Conservation (phyloP, 2,888 invertebrate genomes). For the Siphlonurus alternatus region DNA sequence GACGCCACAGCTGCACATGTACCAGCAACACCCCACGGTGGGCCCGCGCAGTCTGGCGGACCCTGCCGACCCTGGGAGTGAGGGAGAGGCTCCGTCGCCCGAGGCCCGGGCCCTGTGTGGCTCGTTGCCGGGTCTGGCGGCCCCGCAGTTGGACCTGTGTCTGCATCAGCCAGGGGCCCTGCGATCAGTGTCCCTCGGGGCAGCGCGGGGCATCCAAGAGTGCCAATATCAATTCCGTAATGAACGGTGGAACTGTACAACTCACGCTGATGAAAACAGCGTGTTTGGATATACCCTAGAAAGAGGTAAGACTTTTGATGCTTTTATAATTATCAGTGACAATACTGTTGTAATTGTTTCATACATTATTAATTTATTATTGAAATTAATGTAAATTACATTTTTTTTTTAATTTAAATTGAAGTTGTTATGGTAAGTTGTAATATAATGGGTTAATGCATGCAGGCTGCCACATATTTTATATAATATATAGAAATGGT, state of each 20-base stretch:
- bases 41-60: constrained; percentile 8
- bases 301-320: constrained; percentile 26
- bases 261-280: constrained; percentile 22
- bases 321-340: not conserved
- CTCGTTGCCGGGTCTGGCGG: constrained; percentile 22
- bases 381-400: too few relatives aligned
- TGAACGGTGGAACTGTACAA: constrained; percentile 39
- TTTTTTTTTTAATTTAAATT: too few relatives aligned
- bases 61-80: constrained; percentile 6
- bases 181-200: constrained; percentile 33
- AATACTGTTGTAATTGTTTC: too few relatives aligned
- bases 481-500: too few relatives aligned
- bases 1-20: constrained; percentile 13
- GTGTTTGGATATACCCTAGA: constrained; percentile 33
- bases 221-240: constrained; percentile 36
- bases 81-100: constrained; percentile 16
- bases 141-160: constrained; percentile 29
- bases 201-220: constrained; percentile 33
- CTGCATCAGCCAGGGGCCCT: constrained; percentile 32
- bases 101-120: constrained; percentile 21
- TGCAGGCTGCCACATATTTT: too few relatives aligned
- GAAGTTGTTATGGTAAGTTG: too few relatives aligned
- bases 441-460: too few relatives aligned
- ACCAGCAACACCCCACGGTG: constrained; percentile 15
- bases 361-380: too few relatives aligned